Conservation (phyloP, 2,888 invertebrate genomes). For the Thecocarcelia acutangulata region DNA sequence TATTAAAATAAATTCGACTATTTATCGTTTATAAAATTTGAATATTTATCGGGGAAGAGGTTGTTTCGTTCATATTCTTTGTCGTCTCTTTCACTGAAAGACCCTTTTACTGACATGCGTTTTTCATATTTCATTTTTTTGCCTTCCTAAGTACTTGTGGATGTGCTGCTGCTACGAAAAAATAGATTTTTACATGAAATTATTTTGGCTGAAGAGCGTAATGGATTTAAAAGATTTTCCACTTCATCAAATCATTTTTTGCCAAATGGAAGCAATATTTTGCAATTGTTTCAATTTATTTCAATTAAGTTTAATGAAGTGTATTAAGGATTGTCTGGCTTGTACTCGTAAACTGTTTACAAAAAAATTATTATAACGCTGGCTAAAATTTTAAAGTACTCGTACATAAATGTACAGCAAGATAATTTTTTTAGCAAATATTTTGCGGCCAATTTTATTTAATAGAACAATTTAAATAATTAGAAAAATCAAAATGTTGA, state of each 20-base stretch:
- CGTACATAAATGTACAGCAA: no score
- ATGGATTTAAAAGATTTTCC: constrained; percentile 62
- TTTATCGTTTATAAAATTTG: no score
- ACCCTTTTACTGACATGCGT: no score
- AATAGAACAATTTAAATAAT: no score
- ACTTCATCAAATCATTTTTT: constrained; percentile 34
- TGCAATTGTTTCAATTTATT: constrained; percentile 42
- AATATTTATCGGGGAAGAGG: no score
- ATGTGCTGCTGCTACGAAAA: background rate
- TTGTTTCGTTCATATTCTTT: no score
- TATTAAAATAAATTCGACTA: no score
- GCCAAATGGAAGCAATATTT: constrained; percentile 29
- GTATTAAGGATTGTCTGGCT: constrained; percentile 33
- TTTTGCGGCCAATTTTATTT: no score
- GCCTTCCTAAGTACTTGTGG: background rate
- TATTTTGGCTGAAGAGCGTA: constrained; percentile 51
- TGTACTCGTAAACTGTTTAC: background rate
- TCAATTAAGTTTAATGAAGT: constrained; percentile 59
- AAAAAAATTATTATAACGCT: background rate
- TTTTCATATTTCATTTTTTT: background rate
- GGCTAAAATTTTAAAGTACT: no score
- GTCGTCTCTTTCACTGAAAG: no score
- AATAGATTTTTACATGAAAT: constrained; percentile 41
- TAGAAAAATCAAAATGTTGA: no score
- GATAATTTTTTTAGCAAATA: no score